Evolutionary conservation across 2,888 invertebrate genomes (phyloP), one percentile per base, ranked within the genome.

Genomic region (Glaucopsyche alexis): DNA sequence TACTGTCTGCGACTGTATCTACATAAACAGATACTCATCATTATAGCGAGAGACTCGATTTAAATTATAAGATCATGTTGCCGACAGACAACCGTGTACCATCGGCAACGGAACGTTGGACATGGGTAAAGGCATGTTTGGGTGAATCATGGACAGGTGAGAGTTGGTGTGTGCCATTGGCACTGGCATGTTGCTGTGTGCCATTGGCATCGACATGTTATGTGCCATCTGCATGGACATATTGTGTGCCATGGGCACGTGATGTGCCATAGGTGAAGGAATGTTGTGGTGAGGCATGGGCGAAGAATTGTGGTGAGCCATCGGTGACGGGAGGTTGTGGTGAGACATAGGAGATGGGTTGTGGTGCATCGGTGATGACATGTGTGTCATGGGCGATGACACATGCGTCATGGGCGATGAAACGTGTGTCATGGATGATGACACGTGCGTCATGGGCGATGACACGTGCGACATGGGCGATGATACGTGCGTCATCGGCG

Each of bases 231-330:
- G 19, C 50, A 67, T 7, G 5, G 67, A 16, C 67, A 70, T 49
- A n/a, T 70, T 70, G 16, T 67, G 67, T 7, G 67, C 67, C 67
- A 67, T 67, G 2, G 67, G 45, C 9, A 67, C 45, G 60, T 60
- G 60, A 13, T 60, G 60, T 29, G 29, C 1, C 60, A 60, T 60
- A 2, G 60, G 60, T 13, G 60, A 60, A 8, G 67, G 45, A 8
- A 67, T 42, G 45, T 45, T 45, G 16, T 42, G 29, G 19, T 60
- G 60, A 11, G 19, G 42, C 67, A 67, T 67, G 42, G 67, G 42
- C 1, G 42, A 42, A 8, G 42, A 42, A 8, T 42, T 11, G 55
- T 55, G 16, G 42, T 66, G 66, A 3, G 66, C 66, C 66, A 60
- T 60, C 16, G 60, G 11, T 7, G 40, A 40, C 42, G 66, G 40